phyloP scores from a whole-genome alignment of 1,140 invertebrate species.

The Phenacoccus solenopsis region DNA sequence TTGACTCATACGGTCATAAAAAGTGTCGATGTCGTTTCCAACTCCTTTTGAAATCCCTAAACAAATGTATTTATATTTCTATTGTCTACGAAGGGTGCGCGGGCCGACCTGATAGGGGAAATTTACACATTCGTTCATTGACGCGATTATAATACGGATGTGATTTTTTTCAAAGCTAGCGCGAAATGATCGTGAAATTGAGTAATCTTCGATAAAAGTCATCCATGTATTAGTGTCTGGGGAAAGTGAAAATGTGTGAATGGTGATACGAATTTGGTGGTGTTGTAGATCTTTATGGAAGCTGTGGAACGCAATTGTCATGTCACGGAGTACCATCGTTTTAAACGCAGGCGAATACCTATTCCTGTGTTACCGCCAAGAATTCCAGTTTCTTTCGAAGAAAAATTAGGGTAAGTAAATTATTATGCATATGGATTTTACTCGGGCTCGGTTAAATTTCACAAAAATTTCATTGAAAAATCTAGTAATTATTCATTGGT shows the following conservation, averaged over 20 bases:
- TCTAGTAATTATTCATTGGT: not conserved
- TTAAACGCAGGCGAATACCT: not conserved
- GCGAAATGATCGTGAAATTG: not conserved
- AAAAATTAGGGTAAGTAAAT: constrained; percentile 10
- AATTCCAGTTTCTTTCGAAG: not conserved
- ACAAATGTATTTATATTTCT: constrained; percentile 7
- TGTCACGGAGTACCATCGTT: not conserved
- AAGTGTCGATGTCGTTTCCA: constrained; percentile 8
- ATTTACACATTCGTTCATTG: not conserved
- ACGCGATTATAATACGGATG: not conserved
- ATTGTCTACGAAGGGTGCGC: not conserved
- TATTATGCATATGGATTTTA: too few relatives aligned
- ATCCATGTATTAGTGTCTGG: not conserved
- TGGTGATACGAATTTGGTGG: not conserved
- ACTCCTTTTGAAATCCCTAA: constrained; percentile 9
- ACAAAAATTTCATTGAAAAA: not conserved
- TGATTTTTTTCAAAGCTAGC: not conserved
- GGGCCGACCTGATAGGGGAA: not conserved
- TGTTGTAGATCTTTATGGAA: constrained; percentile 10
- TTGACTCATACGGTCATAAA: constrained; percentile 15
- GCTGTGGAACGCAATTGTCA: not conserved
- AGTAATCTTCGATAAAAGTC: not conserved
- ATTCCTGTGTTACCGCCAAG: constrained; percentile 1
- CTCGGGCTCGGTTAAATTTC: not conserved
- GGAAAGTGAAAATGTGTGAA: not conserved